Conservation (phyloP, 2,797 vertebrate genomes). For the Halcyon badia region DNA sequence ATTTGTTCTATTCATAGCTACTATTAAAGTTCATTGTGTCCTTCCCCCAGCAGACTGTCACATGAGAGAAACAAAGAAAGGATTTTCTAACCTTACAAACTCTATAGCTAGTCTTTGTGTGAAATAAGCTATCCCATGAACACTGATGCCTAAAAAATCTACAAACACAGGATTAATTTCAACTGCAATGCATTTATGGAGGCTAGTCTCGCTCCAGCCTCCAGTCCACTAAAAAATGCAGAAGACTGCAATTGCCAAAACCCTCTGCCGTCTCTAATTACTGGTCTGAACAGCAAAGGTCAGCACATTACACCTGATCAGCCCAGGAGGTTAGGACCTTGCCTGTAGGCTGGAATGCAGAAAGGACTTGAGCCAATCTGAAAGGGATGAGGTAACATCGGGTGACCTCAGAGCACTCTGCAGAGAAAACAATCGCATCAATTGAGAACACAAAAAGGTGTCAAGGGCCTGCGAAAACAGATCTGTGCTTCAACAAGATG, state of each 20-base stretch:
- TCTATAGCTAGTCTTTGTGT: not conserved
- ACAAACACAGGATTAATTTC: not conserved
- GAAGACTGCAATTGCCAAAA: constrained; percentile 31
- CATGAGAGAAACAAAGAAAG: not conserved
- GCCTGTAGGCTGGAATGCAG: not conserved
- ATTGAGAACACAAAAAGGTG: not conserved
- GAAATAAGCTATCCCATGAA: not conserved
- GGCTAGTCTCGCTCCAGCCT: not conserved
- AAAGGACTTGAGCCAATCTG: not conserved
- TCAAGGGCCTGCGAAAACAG: not conserved
- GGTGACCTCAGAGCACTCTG: not conserved
- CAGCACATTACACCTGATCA: constrained; percentile 53
- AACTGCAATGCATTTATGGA: not conserved
- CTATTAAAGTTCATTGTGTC: not conserved
- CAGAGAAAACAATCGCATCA: constrained; percentile 15
- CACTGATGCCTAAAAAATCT: not conserved
- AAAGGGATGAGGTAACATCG: not conserved
- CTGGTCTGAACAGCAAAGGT: constrained; percentile 15
- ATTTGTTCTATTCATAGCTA: not conserved
- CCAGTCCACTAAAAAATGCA: constrained; percentile 9
- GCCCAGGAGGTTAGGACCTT: not conserved
- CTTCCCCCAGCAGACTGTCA: not conserved
- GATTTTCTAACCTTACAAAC: not conserved
- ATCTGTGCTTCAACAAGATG: not conserved
- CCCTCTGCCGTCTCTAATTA: constrained; percentile 28